Percentiles rank a stretch among this genome's conserved stretches.
phyloP scores from a whole-genome alignment of 2,888 invertebrate genomes.

The Chloroclystis v-ata region DNA sequence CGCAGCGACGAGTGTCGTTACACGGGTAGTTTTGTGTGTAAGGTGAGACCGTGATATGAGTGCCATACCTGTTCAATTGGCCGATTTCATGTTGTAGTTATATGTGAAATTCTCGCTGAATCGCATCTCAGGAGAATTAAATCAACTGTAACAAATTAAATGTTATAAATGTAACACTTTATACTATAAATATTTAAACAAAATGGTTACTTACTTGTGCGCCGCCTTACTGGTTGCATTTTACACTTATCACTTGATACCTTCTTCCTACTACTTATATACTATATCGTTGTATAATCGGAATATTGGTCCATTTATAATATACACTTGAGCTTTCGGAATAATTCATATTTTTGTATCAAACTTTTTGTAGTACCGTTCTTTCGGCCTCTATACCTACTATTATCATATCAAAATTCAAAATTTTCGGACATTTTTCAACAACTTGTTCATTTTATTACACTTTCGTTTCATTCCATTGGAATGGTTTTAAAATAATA shows the following conservation, averaged over 20 bases:
- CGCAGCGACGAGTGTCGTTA: conserved; percentile 42
- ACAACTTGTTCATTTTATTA: conserved; percentile 39
- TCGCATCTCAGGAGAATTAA: conserved; percentile 50
- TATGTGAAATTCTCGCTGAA: conserved; percentile 37
- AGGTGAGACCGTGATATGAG: conserved; percentile 58
- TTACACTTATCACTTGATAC: conserved; percentile 13
- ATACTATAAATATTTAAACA: too few species aligned
- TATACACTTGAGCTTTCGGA: conserved; percentile 73
- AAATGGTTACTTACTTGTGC: too few species aligned
- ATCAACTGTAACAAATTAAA: conserved; percentile 1
- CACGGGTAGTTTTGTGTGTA: conserved; percentile 53
- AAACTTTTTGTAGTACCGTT: conserved; percentile 60
- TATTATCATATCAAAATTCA: conserved; percentile 63
- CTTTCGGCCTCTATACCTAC: conserved; percentile 45
- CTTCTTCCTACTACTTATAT: conserved; percentile 17
- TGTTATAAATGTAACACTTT: background rate
- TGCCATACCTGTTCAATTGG: conserved; percentile 61
- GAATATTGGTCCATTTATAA: conserved; percentile 65
- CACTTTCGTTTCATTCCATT: conserved; percentile 48
- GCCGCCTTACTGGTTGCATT: too few species aligned
- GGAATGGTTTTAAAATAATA: conserved; percentile 42
- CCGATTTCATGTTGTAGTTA: conserved; percentile 44
- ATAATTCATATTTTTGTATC: conserved; percentile 72
- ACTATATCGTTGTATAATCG: conserved; percentile 38
- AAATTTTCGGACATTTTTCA: conserved; percentile 47